Percentiles rank a stretch among this genome's conserved stretches.
phyloP scores from a whole-genome alignment of 2,113 vertebrate species.

The Nibea albiflora region DNA sequence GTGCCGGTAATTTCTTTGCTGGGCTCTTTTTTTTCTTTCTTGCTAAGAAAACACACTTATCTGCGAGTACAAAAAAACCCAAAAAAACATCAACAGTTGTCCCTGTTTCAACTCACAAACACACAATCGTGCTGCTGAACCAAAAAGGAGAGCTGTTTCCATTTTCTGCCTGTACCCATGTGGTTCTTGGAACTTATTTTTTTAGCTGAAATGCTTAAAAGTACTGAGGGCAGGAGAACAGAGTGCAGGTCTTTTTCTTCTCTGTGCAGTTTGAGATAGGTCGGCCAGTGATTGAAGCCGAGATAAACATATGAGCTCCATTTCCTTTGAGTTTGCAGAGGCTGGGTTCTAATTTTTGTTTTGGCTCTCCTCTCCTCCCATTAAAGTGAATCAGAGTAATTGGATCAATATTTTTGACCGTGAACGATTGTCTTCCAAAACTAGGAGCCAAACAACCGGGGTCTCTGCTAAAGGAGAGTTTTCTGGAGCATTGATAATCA shows the following conservation, averaged over 20 bases:
- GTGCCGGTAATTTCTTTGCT: conserved; percentile 22
- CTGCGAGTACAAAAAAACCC: not conserved
- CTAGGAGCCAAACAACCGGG: not conserved
- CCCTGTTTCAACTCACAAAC: conserved; percentile 36
- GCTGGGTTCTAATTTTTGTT: conserved; percentile 41
- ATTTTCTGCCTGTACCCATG: conserved; percentile 36
- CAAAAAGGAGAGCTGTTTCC: conserved; percentile 33
- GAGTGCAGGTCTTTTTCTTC: conserved; percentile 33
- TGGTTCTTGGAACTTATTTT: conserved; percentile 48
- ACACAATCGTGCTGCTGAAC: conserved; percentile 5
- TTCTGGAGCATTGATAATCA: conserved; percentile 47
- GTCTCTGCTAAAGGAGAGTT: not conserved
- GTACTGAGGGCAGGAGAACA: not conserved
- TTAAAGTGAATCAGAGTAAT: conserved; percentile 56
- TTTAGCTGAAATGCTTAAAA: conserved; percentile 17
- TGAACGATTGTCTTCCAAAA: conserved; percentile 33
- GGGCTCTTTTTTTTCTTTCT: not conserved
- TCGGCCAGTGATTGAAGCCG: conserved; percentile 34
- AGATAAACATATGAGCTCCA: conserved; percentile 58
- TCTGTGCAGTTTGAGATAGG: conserved; percentile 2
- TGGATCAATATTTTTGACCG: conserved; percentile 63
- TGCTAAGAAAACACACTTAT: conserved; percentile 36
- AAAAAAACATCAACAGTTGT: not conserved
- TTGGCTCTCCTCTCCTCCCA: conserved; percentile 14
- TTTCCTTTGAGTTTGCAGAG: conserved; percentile 50